phyloP scores from a whole-genome alignment of 2,888 invertebrate genomes.

The Hoplodrina blanda region DNA sequence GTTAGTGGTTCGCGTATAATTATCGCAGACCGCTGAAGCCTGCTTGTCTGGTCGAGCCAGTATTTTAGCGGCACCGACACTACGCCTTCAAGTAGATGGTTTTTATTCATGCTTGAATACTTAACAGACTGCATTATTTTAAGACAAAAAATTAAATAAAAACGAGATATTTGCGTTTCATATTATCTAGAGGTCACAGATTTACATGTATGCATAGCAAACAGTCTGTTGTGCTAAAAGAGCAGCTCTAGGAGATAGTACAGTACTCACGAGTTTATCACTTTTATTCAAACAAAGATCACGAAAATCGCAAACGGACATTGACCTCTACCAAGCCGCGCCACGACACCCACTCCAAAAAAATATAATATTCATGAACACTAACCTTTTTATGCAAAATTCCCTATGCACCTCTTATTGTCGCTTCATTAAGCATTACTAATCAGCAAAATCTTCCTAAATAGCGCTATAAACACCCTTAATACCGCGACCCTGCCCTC shows the following conservation, averaged over 20 bases:
- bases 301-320: background rate
- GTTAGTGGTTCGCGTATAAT: constrained; percentile 48
- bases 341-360: constrained; percentile 6
- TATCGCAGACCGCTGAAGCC: constrained; percentile 21
- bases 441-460: constrained; percentile 40
- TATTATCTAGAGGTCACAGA: background rate
- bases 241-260: background rate
- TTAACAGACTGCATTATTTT: constrained; percentile 26
- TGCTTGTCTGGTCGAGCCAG: constrained; percentile 3
- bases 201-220: background rate
- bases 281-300: background rate
- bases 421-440: constrained; percentile 46
- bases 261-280: background rate
- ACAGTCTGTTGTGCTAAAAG: too few species aligned
- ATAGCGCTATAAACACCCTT: constrained; percentile 23
- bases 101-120: constrained; percentile 33
- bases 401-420: constrained; percentile 34
- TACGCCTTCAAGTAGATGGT: constrained; percentile 18
- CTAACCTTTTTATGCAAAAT: constrained; percentile 23
- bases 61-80: constrained; percentile 14
- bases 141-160: background rate
- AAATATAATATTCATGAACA: constrained; percentile 51
- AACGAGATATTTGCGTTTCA: too few species aligned
- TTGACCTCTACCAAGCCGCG: constrained; percentile 23
- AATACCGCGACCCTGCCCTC: constrained; percentile 44